Conservation (phyloP, 2,113 vertebrate genomes). For the Sylvietta virens region DNA sequence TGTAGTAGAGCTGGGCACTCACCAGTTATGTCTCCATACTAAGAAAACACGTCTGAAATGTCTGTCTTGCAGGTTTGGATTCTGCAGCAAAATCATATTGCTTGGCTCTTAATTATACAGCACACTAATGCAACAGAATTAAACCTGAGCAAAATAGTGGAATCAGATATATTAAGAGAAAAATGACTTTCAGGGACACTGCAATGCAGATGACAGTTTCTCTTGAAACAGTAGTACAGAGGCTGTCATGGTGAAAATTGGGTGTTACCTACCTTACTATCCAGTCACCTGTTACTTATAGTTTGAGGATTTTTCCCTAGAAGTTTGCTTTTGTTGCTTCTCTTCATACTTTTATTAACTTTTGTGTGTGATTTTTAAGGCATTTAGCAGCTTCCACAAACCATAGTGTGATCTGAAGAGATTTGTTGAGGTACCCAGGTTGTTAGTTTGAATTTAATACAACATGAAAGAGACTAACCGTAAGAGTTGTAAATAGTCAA, state of each 20-base stretch:
- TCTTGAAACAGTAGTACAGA: background rate
- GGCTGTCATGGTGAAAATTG: background rate
- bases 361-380: background rate
- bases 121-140: background rate
- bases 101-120: background rate
- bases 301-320: accelerated
- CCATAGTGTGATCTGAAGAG: background rate
- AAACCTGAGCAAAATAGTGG: background rate
- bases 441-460: background rate
- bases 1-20: background rate
- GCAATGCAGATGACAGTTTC: background rate
- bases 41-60: background rate
- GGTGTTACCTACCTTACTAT: background rate
- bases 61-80: background rate
- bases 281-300: background rate
- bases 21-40: background rate
- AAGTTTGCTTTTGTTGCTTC: background rate
- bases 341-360: background rate
- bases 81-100: background rate
- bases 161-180: background rate
- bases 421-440: background rate
- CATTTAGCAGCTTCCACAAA: background rate
- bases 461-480: background rate
- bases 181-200: background rate
- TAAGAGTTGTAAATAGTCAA: background rate